Base-by-base conservation (phyloP, 2,113 vertebrate genomes). In the Turnix velox region DNA sequence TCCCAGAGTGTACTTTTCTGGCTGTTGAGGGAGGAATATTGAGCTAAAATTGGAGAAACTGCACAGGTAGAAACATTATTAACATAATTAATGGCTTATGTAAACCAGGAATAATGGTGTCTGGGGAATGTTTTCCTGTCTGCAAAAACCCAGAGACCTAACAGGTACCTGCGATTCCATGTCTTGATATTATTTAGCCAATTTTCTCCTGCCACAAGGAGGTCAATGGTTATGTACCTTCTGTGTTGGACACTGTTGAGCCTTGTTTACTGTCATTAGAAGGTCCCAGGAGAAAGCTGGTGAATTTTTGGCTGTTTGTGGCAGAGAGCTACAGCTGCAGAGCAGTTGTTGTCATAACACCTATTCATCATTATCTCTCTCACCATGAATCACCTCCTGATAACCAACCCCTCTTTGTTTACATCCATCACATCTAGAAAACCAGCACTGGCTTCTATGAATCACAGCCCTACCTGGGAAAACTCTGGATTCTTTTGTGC, bases 301-400 rank as follows among this genome's bases (percentile, higher is more conserved):
- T 63, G 63, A 91, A 63, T 58, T 96, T 95, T 96, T 92, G 91
- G 92, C 94, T 69, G 71, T 94, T 85, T 91, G 67, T 94, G 77
- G 84, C 84, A 80, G 89, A 93, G 73, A 85, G 91, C 91, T 96
- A 91, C 94, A 96, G 94, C 94, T 96, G 95, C 92, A 94, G 75
- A 96, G 71, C 91, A 94, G 94, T 92, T 96, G 95, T 96, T 96
- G 92, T 96, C 84, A 67, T 85, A 96, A 96, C 91, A 95, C 87
- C 94, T 96, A 94, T 94, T 96, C 88, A 94, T 96, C 93, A 96
- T 95, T 96, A 93, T 91, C 81, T 78, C 82, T 94, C 75, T 71
- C 78, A 80, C 85, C 92, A 94, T 85, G 92, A 94, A 91, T 93
- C 81, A 93, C 91, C 91, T 89, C 86, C 79, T 89, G 81, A 89